Conservation (phyloP, 2,113 vertebrate genomes). For the Mustela lutreola region DNA sequence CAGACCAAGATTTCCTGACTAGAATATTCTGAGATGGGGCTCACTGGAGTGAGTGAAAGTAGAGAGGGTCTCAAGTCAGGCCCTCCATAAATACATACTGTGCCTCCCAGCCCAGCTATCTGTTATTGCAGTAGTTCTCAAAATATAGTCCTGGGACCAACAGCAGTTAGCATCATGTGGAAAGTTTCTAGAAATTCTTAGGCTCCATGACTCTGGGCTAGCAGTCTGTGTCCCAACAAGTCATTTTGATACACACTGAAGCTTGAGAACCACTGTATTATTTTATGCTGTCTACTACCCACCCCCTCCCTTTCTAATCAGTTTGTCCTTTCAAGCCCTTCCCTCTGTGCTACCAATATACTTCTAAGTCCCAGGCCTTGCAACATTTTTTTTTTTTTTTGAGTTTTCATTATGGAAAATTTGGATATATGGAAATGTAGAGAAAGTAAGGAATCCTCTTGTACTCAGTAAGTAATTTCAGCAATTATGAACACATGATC, state of each 20-base stretch:
- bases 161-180: not conserved
- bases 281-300: not conserved
- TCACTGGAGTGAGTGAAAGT: not conserved
- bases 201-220: not conserved
- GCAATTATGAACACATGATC: not conserved
- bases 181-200: not conserved
- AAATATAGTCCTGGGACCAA: not conserved
- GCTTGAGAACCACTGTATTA: not conserved
- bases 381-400: not conserved
- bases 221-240: not conserved
- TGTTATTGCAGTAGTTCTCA: not conserved
- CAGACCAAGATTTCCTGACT: not conserved
- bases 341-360: not conserved
- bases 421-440: not conserved
- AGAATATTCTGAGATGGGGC: not conserved
- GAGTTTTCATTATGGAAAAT: not conserved
- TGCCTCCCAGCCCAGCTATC: not conserved
- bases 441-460: not conserved
- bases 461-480: not conserved
- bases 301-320: not conserved
- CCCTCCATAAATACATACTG: not conserved
- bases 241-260: not conserved
- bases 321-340: not conserved
- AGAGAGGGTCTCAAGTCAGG: not conserved
- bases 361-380: not conserved